Percentiles rank a stretch among this genome's conserved stretches.
Conservation (phyloP, 2,797 vertebrate genomes). For the Pipistrellus nathusii region DNA sequence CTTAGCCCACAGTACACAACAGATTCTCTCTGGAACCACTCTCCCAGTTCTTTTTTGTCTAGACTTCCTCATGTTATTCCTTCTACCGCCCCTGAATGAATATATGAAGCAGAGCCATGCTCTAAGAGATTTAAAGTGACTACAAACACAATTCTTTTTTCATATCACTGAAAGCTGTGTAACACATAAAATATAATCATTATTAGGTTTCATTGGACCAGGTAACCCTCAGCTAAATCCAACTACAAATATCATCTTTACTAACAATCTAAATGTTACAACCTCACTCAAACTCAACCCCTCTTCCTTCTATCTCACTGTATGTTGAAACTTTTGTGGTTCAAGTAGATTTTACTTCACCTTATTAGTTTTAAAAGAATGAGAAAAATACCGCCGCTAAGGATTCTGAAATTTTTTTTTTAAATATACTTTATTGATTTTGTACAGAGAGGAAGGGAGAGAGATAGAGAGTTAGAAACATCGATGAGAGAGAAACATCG, state of each 20-base stretch:
- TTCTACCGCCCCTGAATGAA: not conserved
- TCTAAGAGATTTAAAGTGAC: not conserved
- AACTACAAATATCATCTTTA: not conserved
- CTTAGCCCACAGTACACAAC: not conserved
- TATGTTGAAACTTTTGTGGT: not conserved
- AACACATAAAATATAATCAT: not conserved
- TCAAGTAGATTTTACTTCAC: not conserved
- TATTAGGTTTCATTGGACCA: not conserved
- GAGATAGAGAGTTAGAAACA: no score
- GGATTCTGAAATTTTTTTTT: not conserved
- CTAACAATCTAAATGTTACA: not conserved
- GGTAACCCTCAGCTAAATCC: not conserved
- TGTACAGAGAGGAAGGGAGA: no score
- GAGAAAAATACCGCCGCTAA: not conserved
- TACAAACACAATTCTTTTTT: not conserved
- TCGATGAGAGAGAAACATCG: no score
- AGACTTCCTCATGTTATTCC: not conserved
- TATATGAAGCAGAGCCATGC: not conserved
- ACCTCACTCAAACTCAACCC: not conserved
- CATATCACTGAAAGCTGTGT: not conserved
- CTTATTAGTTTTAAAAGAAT: not conserved
- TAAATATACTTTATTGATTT: no score
- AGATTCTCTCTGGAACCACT: not conserved
- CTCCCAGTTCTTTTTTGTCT: not conserved
- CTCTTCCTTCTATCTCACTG: not conserved